Percentiles rank a stretch among this genome's conserved stretches.
These are phyloP conservation scores for Amphibalanus amphitrite DNA, from an alignment of 1,140 invertebrate species.

Conservation along the genomic window DNA sequence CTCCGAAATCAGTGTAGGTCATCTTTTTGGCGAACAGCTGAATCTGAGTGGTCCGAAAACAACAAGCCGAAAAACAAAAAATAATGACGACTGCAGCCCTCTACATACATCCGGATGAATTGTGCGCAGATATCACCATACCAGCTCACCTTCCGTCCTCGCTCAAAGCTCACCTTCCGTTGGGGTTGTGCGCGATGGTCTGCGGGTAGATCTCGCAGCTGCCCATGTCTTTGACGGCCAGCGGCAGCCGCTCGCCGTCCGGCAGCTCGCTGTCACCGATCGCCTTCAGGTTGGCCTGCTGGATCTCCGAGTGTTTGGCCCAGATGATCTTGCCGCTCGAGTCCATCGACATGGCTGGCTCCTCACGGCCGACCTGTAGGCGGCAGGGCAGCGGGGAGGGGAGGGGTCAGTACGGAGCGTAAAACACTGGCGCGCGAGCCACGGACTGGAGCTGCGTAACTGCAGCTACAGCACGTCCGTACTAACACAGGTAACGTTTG, in stretches of 20 bases:
- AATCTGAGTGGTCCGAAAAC: too few species aligned
- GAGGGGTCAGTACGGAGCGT: neutral
- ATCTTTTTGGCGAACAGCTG: too few species aligned
- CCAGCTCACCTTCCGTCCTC: too few species aligned
- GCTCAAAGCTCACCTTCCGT: slow-evolving; percentile 67
- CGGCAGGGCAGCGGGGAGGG: slow-evolving; percentile 2
- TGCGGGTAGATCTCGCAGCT: slow-evolving; percentile 99
- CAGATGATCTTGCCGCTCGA: slow-evolving; percentile 94
- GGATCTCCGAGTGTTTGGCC: slow-evolving; percentile 94
- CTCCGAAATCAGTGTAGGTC: too few species aligned
- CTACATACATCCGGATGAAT: too few species aligned
- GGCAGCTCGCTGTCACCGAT: slow-evolving; percentile 39
- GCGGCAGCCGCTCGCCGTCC: slow-evolving; percentile 79
- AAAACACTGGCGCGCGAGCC: slow-evolving; percentile 5
- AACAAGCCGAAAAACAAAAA: too few species aligned
- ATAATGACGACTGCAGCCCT: too few species aligned
- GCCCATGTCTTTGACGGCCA: slow-evolving; percentile 96
- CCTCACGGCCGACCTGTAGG: slow-evolving; percentile 70
- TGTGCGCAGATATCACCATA: too few species aligned
- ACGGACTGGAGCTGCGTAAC: slow-evolving; percentile 7
- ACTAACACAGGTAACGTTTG: too few species aligned
- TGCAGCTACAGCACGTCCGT: neutral
- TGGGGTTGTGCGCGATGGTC: slow-evolving; percentile 94
- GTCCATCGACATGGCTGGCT: slow-evolving; percentile 99
- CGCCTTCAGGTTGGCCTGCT: slow-evolving; percentile 89